These are phyloP conservation scores for Acridotheres tristis DNA, from an alignment of 2,797 vertebrate genomes.

Conservation along the genomic window DNA sequence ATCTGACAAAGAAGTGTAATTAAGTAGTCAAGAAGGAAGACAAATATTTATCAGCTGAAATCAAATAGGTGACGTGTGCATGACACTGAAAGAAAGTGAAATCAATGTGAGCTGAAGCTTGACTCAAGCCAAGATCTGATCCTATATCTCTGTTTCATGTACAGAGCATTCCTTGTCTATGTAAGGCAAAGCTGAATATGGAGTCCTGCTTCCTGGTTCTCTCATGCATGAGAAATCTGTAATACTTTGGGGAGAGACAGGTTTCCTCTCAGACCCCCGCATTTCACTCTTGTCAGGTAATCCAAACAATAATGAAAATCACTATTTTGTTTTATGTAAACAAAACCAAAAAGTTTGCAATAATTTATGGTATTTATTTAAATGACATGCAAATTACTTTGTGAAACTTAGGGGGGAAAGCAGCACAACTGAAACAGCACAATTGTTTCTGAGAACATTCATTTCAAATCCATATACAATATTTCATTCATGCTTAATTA, in stretches of 20 bases:
- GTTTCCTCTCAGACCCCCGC: not conserved
- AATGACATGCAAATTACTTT: slow-evolving; percentile 61
- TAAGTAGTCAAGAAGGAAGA: not conserved
- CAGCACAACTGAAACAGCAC: slow-evolving; percentile 40
- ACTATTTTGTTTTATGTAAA: slow-evolving; percentile 59
- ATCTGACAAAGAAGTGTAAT: not conserved
- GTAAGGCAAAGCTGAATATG: not conserved
- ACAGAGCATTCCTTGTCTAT: not conserved
- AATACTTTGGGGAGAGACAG: not conserved
- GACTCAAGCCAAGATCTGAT: not conserved
- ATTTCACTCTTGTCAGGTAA: slow-evolving; percentile 12
- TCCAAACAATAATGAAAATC: slow-evolving; percentile 27
- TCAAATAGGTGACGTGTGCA: not conserved
- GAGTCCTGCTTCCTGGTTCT: not conserved
- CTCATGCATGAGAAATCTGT: not conserved
- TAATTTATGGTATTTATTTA: slow-evolving; percentile 62
- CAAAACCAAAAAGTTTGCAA: slow-evolving; percentile 45
- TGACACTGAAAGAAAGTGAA: not conserved
- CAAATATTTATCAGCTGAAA: not conserved
- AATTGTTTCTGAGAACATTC: slow-evolving; percentile 56
- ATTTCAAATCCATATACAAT: slow-evolving; percentile 52
- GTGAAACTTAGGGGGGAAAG: slow-evolving; percentile 31
- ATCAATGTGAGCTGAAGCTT: not conserved
- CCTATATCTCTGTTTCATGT: not conserved
- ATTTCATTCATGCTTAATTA: slow-evolving; percentile 65